Evolutionary conservation across 2,888 invertebrate genomes (phyloP), one percentile per base, ranked within the genome.

Genomic region (Nomada goodeniana): DNA sequence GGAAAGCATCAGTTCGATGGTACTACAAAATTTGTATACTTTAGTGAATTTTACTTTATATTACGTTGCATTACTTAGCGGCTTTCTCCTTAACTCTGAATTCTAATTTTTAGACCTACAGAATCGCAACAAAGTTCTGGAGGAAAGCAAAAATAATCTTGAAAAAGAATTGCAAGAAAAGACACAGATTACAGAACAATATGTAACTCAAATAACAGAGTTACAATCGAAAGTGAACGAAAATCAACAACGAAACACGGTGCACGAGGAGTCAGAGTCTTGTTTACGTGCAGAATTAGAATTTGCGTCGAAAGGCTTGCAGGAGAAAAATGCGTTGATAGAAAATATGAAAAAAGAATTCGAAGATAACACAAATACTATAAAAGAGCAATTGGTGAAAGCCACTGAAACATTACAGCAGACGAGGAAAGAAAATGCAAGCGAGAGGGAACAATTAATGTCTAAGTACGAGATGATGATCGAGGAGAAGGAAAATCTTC

Each of bases 381-480:
- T 91, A 75, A 88, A 89, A 57, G 86, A 89, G 18, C 91, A 94
- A 80, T 89, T 94, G 20, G 90, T 91, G 61, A 87, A 90, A 53
- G 85, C 91, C 10, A 91, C 88, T 36, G 84, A 92, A 67, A 83
- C 75, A 11, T 91, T 92, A 42, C 91, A 95, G 2, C 93, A 92
- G 52, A 94, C 95, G 70, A 93, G 94, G 3, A 94, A 93, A 83
- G 92, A 93, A 53, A 93, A 93, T 15, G 91, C 91, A 18, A 93
- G 87, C 72, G 94, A 94, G 20, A 94, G 94, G 42, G 94, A 94
- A 85, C 94, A 94, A 89, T 90, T 95, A 20, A 92, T 94, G 18
- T 93, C 91, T 83, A 95, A 95, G 89, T 95, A 94, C 86, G 94
- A 95, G 84, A 94, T 94, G 89, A 94, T 94, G 5, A 92, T 95